Conservation (phyloP, 1,140 invertebrate species). For the Whitmania pigra region DNA sequence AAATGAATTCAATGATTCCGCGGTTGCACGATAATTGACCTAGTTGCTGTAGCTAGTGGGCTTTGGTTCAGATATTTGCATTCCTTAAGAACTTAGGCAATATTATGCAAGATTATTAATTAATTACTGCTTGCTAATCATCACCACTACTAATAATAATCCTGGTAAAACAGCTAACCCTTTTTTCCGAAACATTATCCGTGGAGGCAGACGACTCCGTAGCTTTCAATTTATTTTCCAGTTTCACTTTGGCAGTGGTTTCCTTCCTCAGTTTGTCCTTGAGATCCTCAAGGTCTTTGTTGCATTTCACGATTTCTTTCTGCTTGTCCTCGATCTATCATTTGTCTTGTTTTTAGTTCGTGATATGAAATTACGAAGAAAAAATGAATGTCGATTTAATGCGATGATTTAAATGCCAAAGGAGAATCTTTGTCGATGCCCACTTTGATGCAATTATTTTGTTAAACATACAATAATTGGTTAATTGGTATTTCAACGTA, state of each 20-base stretch:
- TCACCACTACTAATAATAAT: no score
- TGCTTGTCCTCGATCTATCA: background rate
- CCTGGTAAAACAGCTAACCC: background rate
- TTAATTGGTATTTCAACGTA: no score
- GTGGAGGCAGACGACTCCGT: background rate
- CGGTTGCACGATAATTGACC: no score
- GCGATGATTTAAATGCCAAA: background rate
- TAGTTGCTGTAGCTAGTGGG: no score
- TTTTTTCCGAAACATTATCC: slow-evolving; percentile 4
- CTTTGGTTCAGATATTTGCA: no score
- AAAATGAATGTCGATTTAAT: background rate
- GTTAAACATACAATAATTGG: no score
- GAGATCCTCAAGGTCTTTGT: background rate
- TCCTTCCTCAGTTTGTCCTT: background rate
- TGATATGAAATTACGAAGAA: background rate
- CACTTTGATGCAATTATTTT: no score
- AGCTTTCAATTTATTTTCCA: background rate
- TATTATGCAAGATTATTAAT: no score
- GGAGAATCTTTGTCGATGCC: no score
- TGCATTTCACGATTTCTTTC: background rate
- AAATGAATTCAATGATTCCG: no score
- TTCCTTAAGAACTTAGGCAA: no score
- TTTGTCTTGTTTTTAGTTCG: background rate
- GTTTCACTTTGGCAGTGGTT: background rate
- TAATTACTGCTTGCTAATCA: no score